phyloP scores from a whole-genome alignment of 2,113 vertebrate species.

The Laterallus jamaicensis region DNA sequence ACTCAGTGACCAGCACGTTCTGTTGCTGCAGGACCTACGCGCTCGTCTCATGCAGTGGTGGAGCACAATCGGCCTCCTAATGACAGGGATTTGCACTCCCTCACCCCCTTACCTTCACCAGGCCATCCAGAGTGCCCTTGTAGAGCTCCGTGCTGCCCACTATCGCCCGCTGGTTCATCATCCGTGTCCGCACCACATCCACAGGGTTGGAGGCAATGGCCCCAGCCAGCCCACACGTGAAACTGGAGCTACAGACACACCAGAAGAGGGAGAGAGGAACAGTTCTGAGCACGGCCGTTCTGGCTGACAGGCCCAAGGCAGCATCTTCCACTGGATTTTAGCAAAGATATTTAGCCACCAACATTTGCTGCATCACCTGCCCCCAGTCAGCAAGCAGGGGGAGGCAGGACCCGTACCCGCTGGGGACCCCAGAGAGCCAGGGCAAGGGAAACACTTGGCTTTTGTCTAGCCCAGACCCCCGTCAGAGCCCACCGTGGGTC shows the following conservation, averaged over 20 bases:
- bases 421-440: not conserved
- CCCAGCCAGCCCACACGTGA: slow-evolving; percentile 89
- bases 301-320: not conserved
- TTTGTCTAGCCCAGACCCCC: not conserved
- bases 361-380: not conserved
- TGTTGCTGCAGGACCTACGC: not conserved
- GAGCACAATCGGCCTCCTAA: not conserved
- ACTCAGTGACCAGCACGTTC: accelerated
- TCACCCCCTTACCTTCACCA: slow-evolving; percentile 81
- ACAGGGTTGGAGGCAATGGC: slow-evolving; percentile 92
- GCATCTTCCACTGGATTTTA: accelerated
- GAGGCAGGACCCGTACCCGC: not conserved
- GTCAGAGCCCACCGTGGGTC: not conserved
- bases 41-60: not conserved
- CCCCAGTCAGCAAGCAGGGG: not conserved
- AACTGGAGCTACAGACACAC: slow-evolving; percentile 82
- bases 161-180: slow-evolving; percentile 92
- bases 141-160: slow-evolving; percentile 78
- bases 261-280: not conserved
- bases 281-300: not conserved
- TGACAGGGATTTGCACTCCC: not conserved
- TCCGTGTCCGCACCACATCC: slow-evolving; percentile 91
- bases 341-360: accelerated
- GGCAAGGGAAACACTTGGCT: not conserved
- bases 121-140: slow-evolving; percentile 89